phyloP scores from a whole-genome alignment of 2,888 invertebrate genomes.

The Gastracanthus pulcherrimus region DNA sequence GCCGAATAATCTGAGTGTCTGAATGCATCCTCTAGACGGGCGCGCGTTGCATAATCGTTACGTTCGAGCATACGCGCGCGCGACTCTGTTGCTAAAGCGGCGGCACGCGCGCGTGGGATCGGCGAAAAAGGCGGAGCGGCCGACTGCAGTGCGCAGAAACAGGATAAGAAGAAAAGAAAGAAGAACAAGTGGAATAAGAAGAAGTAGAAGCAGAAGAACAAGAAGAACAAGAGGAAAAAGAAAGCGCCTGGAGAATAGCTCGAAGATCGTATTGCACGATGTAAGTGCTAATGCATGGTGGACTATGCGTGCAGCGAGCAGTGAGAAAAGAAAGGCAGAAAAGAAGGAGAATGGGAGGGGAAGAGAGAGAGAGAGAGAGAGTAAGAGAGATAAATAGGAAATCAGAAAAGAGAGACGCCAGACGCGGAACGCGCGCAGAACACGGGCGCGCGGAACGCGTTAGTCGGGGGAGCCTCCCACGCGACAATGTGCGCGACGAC shows the following conservation, averaged over 20 bases:
- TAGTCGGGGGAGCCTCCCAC: slow-evolving; percentile 33
- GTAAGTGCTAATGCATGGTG: neutral
- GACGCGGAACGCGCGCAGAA: neutral
- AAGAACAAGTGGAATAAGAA: neutral
- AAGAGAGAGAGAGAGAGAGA: neutral
- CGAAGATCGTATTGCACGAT: neutral
- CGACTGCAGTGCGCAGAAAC: too few relatives aligned
- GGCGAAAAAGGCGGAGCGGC: too few relatives aligned
- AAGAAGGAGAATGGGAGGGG: neutral
- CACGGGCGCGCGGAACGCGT: neutral
- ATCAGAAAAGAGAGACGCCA: neutral
- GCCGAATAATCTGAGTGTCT: neutral
- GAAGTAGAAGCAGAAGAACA: neutral
- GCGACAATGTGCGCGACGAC: slow-evolving; percentile 32
- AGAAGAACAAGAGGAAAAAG: neutral
- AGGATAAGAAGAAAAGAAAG: neutral
- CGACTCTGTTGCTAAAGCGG: too few relatives aligned
- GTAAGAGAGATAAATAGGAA: slow-evolving; percentile 13
- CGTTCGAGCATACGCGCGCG: too few relatives aligned
- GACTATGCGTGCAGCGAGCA: neutral
- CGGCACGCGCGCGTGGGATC: neutral
- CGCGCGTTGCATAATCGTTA: slow-evolving; percentile 20
- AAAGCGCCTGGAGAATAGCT: neutral
- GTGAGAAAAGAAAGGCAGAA: neutral
- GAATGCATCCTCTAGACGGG: neutral